Evolutionary conservation across 2,888 invertebrate species (phyloP), one percentile per base, ranked within the genome.

Genomic region (Eurytoma adleriae): DNA sequence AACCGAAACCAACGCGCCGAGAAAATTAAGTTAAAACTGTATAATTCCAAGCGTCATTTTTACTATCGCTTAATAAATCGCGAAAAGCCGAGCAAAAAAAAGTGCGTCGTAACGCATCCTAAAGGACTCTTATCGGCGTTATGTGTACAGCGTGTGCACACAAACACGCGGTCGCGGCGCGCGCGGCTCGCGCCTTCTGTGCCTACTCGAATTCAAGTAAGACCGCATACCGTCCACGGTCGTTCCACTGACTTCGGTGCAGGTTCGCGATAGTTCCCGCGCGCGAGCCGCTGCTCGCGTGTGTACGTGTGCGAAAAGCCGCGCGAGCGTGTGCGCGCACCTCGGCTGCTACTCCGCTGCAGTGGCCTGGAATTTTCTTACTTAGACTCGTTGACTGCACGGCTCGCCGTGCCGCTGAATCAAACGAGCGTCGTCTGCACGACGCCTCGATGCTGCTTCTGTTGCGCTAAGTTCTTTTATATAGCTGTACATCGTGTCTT

Each of bases 191-290:
- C 52, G 52, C 54, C 75, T 68, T 59, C 18, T 40, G 59, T 69
- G 54, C 69, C 66, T 70, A 18, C 56, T 80, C 62, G 68, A 73
- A 80, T 73, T 59, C 76, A 54, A 67, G 68, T 66, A 66, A 71
- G 78, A 75, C 70, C 75, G 75, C 81, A 78, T 75, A 78, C 75
- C 78, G 75, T 74, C 75, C 67, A 76, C 80, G 80, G 80, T 76
- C 80, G 71, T 71, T 78, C 74, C 81, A 78, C 75, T 72, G 67
- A 77, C 80, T 79, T 27, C 56, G 76, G 52, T 50, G 72, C 78
- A 78, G 72, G 72, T 78, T 72, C 59, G 72, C 78, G 61, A 62
- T 52, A 71, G n/a, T 27, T 48, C 40, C 59, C 74, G 69, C 54
- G 27, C 27, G 48, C 20, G 27, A 20, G 13, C n/a, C 12, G 0